Conservation (phyloP, 2,888 invertebrate species). For the Mystacides longicornis region DNA sequence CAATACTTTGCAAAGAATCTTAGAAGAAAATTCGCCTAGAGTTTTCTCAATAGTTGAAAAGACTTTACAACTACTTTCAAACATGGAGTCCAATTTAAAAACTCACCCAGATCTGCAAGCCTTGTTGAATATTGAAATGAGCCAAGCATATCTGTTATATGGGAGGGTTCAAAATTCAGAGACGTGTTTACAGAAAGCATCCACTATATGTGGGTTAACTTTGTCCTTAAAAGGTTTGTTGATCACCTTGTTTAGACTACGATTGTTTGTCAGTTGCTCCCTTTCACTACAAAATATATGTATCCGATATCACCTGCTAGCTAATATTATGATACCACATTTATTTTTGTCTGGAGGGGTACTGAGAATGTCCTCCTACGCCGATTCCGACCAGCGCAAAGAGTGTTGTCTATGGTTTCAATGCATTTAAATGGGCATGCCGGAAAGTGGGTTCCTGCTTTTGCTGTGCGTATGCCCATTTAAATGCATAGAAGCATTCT, state of each 20-base stretch:
- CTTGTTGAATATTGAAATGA: conserved; percentile 45
- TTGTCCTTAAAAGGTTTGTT: conserved; percentile 59
- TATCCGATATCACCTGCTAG: too few species aligned
- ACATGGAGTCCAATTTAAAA: conserved; percentile 35
- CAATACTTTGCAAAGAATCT: conserved; percentile 63
- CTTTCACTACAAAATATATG: too few species aligned
- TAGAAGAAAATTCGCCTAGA: conserved; percentile 69
- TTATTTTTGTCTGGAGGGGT: not conserved
- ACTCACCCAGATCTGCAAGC: conserved; percentile 36
- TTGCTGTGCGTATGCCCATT: too few species aligned
- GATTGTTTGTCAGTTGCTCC: too few species aligned
- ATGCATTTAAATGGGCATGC: too few species aligned
- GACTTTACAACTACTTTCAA: conserved; percentile 41
- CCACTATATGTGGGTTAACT: conserved; percentile 55
- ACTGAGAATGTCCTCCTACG: too few species aligned
- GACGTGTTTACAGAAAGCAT: conserved; percentile 57
- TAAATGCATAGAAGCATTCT: too few species aligned
- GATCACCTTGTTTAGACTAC: not conserved
- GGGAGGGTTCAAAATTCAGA: conserved; percentile 65
- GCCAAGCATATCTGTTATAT: conserved; percentile 66
- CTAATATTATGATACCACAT: too few species aligned
- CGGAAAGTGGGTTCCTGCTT: too few species aligned
- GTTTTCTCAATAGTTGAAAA: conserved; percentile 54
- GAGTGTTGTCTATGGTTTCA: too few species aligned
- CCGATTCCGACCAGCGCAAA: too few species aligned